Conservation (phyloP, 2,888 invertebrate species). For the Coelopa pilipes region DNA sequence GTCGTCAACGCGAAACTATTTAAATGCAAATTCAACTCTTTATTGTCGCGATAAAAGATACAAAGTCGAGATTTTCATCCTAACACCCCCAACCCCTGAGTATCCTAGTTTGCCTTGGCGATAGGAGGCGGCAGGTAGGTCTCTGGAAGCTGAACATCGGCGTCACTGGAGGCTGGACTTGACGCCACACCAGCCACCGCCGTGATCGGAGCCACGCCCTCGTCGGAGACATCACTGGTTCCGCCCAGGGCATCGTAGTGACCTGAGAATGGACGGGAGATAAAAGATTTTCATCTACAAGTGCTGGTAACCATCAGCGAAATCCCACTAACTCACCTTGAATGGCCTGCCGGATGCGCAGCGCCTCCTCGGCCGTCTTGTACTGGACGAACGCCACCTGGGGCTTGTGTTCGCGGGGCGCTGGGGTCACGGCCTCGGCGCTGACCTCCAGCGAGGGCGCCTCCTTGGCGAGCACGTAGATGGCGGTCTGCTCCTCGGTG, state of each 20-base stretch:
- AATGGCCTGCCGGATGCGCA: constrained; percentile 62
- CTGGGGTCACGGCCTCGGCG: constrained; percentile 60
- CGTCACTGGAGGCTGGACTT: neutral
- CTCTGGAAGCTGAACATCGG: constrained; percentile 19
- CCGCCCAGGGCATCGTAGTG: constrained; percentile 63
- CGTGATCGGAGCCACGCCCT: constrained; percentile 58
- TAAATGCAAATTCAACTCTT: neutral
- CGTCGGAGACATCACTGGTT: constrained; percentile 53
- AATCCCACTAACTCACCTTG: constrained; percentile 51
- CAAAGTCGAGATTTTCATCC: too few species aligned
- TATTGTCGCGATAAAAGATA: too few species aligned
- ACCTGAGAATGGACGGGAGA: constrained; percentile 46
- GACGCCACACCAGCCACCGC: constrained; percentile 53
- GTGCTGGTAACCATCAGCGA: too few species aligned
- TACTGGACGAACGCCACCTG: constrained; percentile 66
- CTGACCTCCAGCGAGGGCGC: constrained; percentile 57
- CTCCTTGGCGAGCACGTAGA: constrained; percentile 64
- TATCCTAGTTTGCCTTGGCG: too few species aligned
- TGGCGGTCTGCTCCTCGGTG: constrained; percentile 64
- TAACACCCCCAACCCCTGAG: too few species aligned
- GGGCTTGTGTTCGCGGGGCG: constrained; percentile 57
- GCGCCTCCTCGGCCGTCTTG: constrained; percentile 63
- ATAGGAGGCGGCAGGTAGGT: constrained; percentile 51
- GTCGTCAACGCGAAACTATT: neutral
- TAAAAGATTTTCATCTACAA: neutral